A percentile compares a stretch with the other conserved stretches of the same genome.
phyloP scores from a whole-genome alignment of 2,888 invertebrate genomes.

The Scelioninae gen. 1 region DNA sequence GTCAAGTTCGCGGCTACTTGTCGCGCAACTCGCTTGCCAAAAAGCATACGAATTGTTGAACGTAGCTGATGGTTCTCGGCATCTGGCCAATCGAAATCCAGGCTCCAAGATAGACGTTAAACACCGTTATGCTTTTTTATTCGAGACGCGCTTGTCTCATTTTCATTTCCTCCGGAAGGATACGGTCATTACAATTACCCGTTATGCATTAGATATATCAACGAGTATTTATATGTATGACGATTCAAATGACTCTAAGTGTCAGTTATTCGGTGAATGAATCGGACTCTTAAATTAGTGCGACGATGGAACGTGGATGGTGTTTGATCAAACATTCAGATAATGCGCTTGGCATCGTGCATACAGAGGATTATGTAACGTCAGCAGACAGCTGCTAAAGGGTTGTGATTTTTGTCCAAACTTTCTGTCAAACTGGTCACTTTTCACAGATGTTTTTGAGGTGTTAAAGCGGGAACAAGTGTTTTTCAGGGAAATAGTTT shows the following conservation, averaged over 20 bases:
- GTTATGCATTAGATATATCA: constrained; percentile 50
- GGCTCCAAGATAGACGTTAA: neutral
- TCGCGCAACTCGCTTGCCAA: constrained; percentile 49
- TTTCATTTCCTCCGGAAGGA: constrained; percentile 63
- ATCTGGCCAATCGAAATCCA: constrained; percentile 27
- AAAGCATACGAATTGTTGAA: constrained; percentile 37
- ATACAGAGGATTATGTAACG: constrained; percentile 39
- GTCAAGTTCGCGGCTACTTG: constrained; percentile 66
- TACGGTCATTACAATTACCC: constrained; percentile 47
- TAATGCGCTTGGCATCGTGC: constrained; percentile 42
- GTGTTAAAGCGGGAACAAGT: too few relatives aligned
- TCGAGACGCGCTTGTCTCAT: constrained; percentile 31
- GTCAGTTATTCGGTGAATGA: constrained; percentile 52
- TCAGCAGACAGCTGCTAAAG: constrained; percentile 17
- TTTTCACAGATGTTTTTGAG: too few relatives aligned
- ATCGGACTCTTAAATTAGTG: constrained; percentile 53
- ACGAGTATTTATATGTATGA: constrained; percentile 53
- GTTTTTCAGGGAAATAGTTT: too few relatives aligned
- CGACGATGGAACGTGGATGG: constrained; percentile 53
- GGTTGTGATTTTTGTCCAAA: too few relatives aligned
- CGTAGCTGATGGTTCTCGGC: constrained; percentile 29
- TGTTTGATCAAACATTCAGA: constrained; percentile 42
- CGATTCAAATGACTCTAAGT: constrained; percentile 43
- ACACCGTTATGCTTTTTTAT: constrained; percentile 38
- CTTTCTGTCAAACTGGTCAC: too few relatives aligned